A percentile compares a stretch with the other conserved stretches of the same genome.
Evolutionary conservation across 1,140 invertebrate species (phyloP).

Genomic region (Pseudomyrmex flavicornis): DNA sequence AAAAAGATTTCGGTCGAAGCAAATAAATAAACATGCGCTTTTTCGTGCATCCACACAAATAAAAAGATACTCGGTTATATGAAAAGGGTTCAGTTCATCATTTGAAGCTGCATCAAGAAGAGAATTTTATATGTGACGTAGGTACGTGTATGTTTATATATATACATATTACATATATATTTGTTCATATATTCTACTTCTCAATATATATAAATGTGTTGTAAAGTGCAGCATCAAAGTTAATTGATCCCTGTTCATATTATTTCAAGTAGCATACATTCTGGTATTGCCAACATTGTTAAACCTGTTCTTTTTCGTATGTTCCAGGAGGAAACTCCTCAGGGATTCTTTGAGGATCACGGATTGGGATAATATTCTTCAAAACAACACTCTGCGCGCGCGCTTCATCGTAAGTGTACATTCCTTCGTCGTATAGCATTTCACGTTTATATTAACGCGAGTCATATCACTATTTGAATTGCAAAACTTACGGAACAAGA

Average conservation of each 20-base stretch:
- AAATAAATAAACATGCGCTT: constrained; percentile 61
- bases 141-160: constrained; percentile 83
- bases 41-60: constrained; percentile 65
- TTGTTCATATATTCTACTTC: constrained; percentile 58
- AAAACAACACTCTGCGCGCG: constrained; percentile 26
- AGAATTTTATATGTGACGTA: constrained; percentile 82
- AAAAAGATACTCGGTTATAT: constrained; percentile 77
- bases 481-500: constrained; percentile 17
- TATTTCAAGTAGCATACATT: constrained; percentile 23
- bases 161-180: constrained; percentile 81
- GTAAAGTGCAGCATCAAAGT: constrained; percentile 83
- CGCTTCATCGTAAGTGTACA: constrained; percentile 46
- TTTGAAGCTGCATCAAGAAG: constrained; percentile 85
- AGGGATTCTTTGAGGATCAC: constrained; percentile 99
- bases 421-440: constrained; percentile 40
- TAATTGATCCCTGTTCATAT: constrained; percentile 84
- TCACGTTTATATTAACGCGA: constrained; percentile 37
- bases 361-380: constrained; percentile 93
- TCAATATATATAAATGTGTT: constrained; percentile 26
- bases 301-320: constrained; percentile 79
- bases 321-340: constrained; percentile 98
- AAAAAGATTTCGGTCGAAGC: constrained; percentile 57
- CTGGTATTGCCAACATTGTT: background rate
- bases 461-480: constrained; percentile 36
- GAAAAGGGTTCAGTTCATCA: constrained; percentile 85